Percentiles rank a stretch among this genome's conserved stretches.
These are phyloP conservation scores for Phymatocera aterrima DNA, from an alignment of 2,888 invertebrate genomes.

Conservation along the genomic window DNA sequence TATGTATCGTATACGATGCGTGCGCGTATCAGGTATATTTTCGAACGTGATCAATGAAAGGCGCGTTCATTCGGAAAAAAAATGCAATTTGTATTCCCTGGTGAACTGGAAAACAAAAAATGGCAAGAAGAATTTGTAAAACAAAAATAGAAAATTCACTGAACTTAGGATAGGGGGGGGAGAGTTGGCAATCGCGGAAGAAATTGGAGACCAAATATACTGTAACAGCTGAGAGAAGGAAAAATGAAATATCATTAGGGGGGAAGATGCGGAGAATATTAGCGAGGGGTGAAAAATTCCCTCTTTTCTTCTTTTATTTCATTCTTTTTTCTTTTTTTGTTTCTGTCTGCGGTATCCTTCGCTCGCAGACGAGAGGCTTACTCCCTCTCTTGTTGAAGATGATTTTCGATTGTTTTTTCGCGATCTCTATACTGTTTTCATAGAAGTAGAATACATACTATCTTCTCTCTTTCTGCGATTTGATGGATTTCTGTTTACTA, in stretches of 20 bases:
- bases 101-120: too few species aligned
- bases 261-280: neutral
- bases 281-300: neutral
- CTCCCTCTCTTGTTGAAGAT: constrained; percentile 9
- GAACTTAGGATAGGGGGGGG: too few species aligned
- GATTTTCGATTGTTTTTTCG: constrained; percentile 34
- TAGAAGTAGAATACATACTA: constrained; percentile 26
- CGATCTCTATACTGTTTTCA: neutral
- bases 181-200: neutral
- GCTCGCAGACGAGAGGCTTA: neutral
- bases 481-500: constrained; percentile 46
- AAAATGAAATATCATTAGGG: constrained; percentile 12
- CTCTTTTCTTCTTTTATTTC: neutral
- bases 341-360: neutral
- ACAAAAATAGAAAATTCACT: too few species aligned
- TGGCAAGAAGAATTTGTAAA: too few species aligned
- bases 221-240: too few species aligned
- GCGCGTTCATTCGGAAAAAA: too few species aligned
- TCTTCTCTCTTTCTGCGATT: constrained; percentile 18
- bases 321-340: neutral
- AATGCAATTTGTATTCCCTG: too few species aligned
- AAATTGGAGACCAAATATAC: neutral
- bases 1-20: too few species aligned
- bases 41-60: too few species aligned
- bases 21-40: too few species aligned